Evolutionary conservation across 2,113 vertebrate genomes (phyloP).

Genomic region (Rallus limicola): DNA sequence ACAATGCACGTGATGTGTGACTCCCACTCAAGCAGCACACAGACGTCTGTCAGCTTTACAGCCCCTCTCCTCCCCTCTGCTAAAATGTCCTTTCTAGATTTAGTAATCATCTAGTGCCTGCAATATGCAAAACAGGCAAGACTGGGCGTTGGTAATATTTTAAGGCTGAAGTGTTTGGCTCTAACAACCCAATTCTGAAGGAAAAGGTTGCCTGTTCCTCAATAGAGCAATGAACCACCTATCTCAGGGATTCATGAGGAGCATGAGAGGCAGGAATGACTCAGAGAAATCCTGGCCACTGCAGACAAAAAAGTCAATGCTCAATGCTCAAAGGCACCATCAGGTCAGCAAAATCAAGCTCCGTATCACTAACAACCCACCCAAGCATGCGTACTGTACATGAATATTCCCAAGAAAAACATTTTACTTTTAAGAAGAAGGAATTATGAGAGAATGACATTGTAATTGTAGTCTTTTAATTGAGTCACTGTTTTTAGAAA

Average conservation of each 20-base stretch:
- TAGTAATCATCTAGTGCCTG: background rate
- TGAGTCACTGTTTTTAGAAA: background rate
- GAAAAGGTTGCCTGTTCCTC: too few relatives aligned
- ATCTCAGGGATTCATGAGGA: background rate
- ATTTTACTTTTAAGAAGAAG: background rate
- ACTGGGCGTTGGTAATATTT: background rate
- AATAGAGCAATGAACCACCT: background rate
- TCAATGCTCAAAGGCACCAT: background rate
- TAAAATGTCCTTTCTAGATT: background rate
- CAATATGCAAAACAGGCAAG: background rate
- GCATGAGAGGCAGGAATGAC: background rate
- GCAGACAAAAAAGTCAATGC: background rate
- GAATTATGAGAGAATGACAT: background rate
- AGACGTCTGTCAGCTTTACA: background rate
- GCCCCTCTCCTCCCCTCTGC: background rate
- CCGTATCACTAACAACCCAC: background rate
- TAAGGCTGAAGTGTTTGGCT: background rate
- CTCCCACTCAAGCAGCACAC: background rate
- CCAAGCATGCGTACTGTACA: background rate
- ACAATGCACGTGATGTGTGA: background rate
- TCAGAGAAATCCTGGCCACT: background rate
- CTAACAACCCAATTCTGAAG: background rate
- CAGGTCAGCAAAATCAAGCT: background rate
- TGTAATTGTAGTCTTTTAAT: background rate
- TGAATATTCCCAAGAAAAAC: background rate